A percentile compares a stretch with the other conserved stretches of the same genome.
These are phyloP conservation scores for Peromyscus polionotus DNA, from an alignment of 2,113 vertebrate species.

Conservation along the genomic window DNA sequence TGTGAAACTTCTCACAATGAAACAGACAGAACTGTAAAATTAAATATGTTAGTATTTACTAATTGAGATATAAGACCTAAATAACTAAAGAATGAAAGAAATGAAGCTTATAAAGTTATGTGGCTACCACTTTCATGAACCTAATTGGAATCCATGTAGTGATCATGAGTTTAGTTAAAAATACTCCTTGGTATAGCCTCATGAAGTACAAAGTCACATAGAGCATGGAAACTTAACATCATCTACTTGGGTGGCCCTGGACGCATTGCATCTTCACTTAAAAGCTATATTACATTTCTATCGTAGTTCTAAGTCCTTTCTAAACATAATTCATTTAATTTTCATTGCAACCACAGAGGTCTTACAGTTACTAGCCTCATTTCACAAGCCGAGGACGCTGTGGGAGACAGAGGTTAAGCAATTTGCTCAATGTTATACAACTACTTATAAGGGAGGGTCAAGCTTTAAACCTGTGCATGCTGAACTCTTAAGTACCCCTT, in stretches of 20 bases:
- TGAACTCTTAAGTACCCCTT: too few relatives aligned
- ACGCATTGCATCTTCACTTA: background rate
- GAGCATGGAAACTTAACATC: background rate
- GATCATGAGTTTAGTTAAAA: background rate
- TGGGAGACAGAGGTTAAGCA: background rate
- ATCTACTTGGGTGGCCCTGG: background rate
- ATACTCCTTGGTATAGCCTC: rapidly evolving
- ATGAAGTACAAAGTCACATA: background rate
- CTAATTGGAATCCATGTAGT: background rate
- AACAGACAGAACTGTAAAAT: background rate
- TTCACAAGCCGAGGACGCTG: background rate
- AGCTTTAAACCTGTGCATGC: background rate
- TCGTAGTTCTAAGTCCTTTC: background rate
- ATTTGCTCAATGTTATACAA: background rate
- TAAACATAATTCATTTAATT: background rate
- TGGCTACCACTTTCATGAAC: background rate
- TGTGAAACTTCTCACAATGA: background rate
- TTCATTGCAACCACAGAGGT: background rate
- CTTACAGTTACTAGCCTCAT: background rate
- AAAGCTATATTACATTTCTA: background rate
- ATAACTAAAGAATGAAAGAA: background rate
- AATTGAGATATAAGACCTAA: background rate
- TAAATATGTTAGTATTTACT: background rate
- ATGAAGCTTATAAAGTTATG: background rate
- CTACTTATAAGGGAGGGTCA: background rate